These are phyloP conservation scores for Oscheius sp. DNA, from an alignment of 2,888 invertebrate species.

Conservation along the genomic window DNA sequence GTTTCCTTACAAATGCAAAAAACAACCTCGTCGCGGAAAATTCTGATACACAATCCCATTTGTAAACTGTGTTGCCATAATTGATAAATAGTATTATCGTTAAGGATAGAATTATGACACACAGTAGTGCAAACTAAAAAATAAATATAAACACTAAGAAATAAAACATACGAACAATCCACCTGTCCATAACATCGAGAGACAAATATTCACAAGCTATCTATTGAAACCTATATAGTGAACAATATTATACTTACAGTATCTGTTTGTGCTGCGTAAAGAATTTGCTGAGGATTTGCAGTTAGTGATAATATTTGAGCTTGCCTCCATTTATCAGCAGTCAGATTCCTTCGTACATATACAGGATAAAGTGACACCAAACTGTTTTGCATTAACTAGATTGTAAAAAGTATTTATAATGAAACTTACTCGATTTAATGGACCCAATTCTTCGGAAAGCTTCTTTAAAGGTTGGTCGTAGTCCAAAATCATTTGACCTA, in stretches of 20 bases:
- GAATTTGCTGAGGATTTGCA: conserved; percentile 89
- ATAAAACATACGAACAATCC: conserved; percentile 82
- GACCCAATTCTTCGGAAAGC: conserved; percentile 93
- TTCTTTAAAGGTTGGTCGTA: conserved; percentile 95
- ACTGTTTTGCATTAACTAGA: conserved; percentile 81
- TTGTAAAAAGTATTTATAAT: background rate
- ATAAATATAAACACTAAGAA: background rate
- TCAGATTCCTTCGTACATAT: conserved; percentile 87
- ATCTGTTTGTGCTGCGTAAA: conserved; percentile 92
- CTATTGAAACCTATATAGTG: conserved; percentile 66
- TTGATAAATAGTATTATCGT: conserved; percentile 79
- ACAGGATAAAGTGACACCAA: conserved; percentile 86
- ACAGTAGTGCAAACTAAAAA: conserved; percentile 83
- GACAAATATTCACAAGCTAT: conserved; percentile 98
- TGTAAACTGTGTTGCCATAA: conserved; percentile 91
- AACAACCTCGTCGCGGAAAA: conserved; percentile 92
- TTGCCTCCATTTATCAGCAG: conserved; percentile 88
- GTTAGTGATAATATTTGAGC: conserved; percentile 82
- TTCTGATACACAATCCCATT: conserved; percentile 89
- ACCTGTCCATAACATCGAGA: conserved; percentile 91
- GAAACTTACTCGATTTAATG: conserved; percentile 81
- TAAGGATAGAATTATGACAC: conserved; percentile 85
- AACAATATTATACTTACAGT: conserved; percentile 73
- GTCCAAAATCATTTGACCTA: conserved; percentile 97
- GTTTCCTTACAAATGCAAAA: background rate